Base-by-base conservation (phyloP, 2,113 vertebrate genomes). In the Merops nubicus region DNA sequence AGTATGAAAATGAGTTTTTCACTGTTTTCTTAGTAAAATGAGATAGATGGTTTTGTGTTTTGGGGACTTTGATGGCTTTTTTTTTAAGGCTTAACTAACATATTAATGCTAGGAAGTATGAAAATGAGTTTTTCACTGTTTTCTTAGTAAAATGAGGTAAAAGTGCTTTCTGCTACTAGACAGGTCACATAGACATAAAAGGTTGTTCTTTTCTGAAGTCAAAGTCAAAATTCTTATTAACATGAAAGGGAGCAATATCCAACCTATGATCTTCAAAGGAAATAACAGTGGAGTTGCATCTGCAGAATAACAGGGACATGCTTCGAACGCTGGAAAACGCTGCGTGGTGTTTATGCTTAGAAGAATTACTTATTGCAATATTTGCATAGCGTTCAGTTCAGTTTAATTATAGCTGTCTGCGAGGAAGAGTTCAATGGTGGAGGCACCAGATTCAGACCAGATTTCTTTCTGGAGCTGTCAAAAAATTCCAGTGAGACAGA, bases 401-500 rank as follows among this genome's bases (percentile, higher is more conserved):
- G 85, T 74, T 88, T 94, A 95, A 96, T 95, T 95, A 93, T 48
- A 80, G 79, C 88, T 94, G 93, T 85, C 91, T 93, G 82, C 0
- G 1, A 70, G 85, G 82, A 69, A 54, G 42, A 29, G 29, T 9
- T 74, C 82, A 42, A 4, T 18, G 45, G 36, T 12, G 36, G 9
- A 85, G 81, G 77, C 77, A 85, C 11, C 59, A n/a, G 57, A 89
- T 62, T 54, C 54, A 80, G 93, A 88, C 25, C 85, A 90, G 59
- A 77, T 69, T 85, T 62, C 45, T 93, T 85, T 86, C 82, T 78
- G 47, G 74, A 77, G 63, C 45, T 6, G 1, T 42, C 18, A 82
- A 93, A 64, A 64, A 88, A 20, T 43, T 40, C 48, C n/a, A 29
- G 54, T 1, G 15, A 45, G 95, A 47, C 1, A 0, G 68, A 59